Evolutionary conservation across 1,140 invertebrate species (phyloP).

Genomic region (Belonocnema kinseyi): DNA sequence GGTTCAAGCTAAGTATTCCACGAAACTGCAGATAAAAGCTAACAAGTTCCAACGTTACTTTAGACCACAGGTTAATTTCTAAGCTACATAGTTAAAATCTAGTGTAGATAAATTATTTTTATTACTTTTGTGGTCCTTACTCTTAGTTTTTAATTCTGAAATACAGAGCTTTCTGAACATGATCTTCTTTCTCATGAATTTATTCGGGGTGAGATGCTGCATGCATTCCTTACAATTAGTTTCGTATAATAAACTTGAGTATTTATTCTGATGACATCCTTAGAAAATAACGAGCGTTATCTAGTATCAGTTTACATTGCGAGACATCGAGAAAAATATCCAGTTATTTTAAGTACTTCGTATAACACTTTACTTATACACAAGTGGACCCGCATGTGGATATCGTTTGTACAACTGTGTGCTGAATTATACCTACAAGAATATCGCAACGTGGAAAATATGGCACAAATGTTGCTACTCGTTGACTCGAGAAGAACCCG

Average conservation of each 20-base stretch:
- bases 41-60: constrained; percentile 93
- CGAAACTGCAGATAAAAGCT: constrained; percentile 86
- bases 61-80: constrained; percentile 87
- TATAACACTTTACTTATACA: constrained; percentile 41
- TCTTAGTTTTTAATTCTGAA: constrained; percentile 35
- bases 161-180: not conserved
- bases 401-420: constrained; percentile 27
- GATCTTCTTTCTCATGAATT: constrained; percentile 1
- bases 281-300: constrained; percentile 66
- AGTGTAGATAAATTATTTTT: constrained; percentile 28
- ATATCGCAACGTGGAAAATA: constrained; percentile 29
- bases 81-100: constrained; percentile 55
- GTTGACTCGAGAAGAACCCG: constrained; percentile 4
- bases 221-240: no score
- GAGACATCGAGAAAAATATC: constrained; percentile 66
- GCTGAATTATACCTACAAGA: constrained; percentile 28
- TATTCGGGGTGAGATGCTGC: no score
- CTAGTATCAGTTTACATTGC: constrained; percentile 61
- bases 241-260: constrained; percentile 53
- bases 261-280: constrained; percentile 59
- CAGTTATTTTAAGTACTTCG: constrained; percentile 51
- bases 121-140: constrained; percentile 26
- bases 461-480: constrained; percentile 26
- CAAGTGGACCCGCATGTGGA: constrained; percentile 30
- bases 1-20: constrained; percentile 85